Percentiles rank a stretch among this genome's conserved stretches.
These are phyloP conservation scores for Morelia viridis DNA, from an alignment of 2,797 vertebrate species.

Conservation along the genomic window DNA sequence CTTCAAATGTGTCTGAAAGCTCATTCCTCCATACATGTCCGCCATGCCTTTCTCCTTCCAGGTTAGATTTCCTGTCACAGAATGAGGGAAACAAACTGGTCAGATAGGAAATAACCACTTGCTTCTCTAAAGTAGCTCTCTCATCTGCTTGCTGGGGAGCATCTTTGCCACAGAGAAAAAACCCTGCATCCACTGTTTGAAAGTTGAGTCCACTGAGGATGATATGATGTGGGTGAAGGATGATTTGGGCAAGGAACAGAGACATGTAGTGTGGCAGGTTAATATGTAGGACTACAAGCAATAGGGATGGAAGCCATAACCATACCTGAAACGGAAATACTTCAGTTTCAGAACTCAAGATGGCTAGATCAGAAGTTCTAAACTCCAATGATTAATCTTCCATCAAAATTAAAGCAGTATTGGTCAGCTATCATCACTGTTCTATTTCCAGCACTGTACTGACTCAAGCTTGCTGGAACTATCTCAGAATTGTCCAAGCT, in stretches of 20 bases:
- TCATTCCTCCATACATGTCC: background rate
- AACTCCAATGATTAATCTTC: background rate
- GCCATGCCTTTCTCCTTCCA: background rate
- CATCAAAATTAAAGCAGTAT: background rate
- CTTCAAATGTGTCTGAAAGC: background rate
- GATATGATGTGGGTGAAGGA: background rate
- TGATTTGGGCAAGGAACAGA: background rate
- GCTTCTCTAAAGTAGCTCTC: background rate
- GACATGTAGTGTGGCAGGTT: background rate
- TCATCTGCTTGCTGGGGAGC: background rate
- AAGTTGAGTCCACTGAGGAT: background rate
- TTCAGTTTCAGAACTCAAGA: background rate
- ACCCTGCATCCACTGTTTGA: background rate
- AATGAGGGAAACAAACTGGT: background rate
- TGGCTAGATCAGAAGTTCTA: background rate
- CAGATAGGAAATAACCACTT: background rate
- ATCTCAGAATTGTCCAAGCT: background rate
- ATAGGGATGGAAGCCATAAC: no score
- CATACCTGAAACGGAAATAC: background rate
- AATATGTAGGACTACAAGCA: background rate
- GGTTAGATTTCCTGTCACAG: background rate
- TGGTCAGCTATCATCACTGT: background rate
- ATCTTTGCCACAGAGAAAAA: background rate
- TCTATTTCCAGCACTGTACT: background rate
- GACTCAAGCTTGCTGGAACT: background rate